These are phyloP conservation scores for Acipenser oxyrinchus DNA, from an alignment of 2,797 vertebrate genomes.

Conservation along the genomic window DNA sequence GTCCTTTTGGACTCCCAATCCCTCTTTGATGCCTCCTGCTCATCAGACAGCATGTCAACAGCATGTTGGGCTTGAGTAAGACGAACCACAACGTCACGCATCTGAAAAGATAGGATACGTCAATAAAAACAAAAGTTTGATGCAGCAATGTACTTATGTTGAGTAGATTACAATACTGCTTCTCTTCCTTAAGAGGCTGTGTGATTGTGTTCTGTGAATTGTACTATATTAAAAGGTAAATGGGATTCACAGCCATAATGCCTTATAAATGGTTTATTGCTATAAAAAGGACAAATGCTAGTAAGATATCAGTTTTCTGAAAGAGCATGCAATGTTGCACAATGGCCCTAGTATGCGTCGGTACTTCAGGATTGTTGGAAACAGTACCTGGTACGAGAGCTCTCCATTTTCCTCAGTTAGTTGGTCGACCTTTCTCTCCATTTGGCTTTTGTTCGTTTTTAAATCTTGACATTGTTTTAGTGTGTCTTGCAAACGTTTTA, in stretches of 20 bases:
- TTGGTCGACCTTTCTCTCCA: constrained; percentile 78
- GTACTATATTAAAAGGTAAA: too few relatives aligned
- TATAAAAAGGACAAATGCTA: too few relatives aligned
- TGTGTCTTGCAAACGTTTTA: constrained; percentile 69
- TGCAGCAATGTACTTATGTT: not conserved
- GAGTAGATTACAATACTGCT: not conserved
- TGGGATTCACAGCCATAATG: too few relatives aligned
- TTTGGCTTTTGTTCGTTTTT: constrained; percentile 68
- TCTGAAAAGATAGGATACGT: constrained; percentile 30
- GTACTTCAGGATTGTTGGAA: too few relatives aligned
- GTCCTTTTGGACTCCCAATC: constrained; percentile 44
- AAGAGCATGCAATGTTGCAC: too few relatives aligned
- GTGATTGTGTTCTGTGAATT: too few relatives aligned
- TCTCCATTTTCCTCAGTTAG: constrained; percentile 81
- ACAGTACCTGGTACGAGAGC: constrained; percentile 73
- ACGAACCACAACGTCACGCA: constrained; percentile 56
- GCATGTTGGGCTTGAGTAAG: constrained; percentile 54
- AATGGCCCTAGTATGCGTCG: too few relatives aligned
- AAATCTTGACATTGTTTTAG: constrained; percentile 78
- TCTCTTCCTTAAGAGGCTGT: not conserved
- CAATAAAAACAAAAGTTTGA: not conserved
- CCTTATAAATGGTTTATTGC: too few relatives aligned
- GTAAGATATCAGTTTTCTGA: too few relatives aligned
- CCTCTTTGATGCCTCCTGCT: constrained; percentile 47
- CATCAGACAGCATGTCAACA: constrained; percentile 52